Evolutionary conservation across 2,113 vertebrate species (phyloP), one percentile per base, ranked within the genome.

Genomic region (Spermophilus dauricus): DNA sequence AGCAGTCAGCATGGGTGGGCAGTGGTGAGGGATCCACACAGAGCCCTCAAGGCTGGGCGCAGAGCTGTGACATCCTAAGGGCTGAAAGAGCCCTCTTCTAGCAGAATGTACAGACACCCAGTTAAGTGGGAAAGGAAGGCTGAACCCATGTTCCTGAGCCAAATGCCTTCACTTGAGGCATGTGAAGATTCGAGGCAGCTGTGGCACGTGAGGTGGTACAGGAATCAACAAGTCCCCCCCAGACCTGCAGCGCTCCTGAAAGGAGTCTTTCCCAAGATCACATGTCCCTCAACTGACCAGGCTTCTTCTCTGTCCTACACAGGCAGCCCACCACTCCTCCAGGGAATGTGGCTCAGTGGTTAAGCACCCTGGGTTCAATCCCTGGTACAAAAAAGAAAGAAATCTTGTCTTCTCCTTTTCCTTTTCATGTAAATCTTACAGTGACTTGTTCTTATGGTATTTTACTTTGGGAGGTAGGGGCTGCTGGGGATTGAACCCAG

Each of bases 381-480:
- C 53, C 53, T 17, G 53, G 17, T 56, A 56, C 53, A 13, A 51
- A 51, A 45, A 45, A 45, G n/a, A 53, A 16, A 56, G 4, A 98
- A 84, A 65, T 32, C 97, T 96, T 98, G 96, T 98, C 97, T 99
- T 97, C 98, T 82, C 17, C 48, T 99, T 99, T 98, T 82, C 17
- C 48, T 99, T 99, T 98, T 99, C 98, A 98, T 99, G 98, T 99
- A 99, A 96, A 99, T 99, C 99, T 99, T 99, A 98, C 99, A 99
- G 98, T 98, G 96, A 98, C 98, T 98, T 99, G 98, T 99, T 99
- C 97, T 99, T 99, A 99, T 99, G 18, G 17, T 26, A 61, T 61
- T 61, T 61, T 61, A 7, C 56, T 56, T 56, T 56, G 56, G 56
- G 56, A 20, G 56, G 56, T 56, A 13, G 18, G 22, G 22, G 22